Percentiles rank a stretch among this genome's conserved stretches.
Evolutionary conservation across 2,797 vertebrate species (phyloP).

Genomic region (Mycteria americana): DNA sequence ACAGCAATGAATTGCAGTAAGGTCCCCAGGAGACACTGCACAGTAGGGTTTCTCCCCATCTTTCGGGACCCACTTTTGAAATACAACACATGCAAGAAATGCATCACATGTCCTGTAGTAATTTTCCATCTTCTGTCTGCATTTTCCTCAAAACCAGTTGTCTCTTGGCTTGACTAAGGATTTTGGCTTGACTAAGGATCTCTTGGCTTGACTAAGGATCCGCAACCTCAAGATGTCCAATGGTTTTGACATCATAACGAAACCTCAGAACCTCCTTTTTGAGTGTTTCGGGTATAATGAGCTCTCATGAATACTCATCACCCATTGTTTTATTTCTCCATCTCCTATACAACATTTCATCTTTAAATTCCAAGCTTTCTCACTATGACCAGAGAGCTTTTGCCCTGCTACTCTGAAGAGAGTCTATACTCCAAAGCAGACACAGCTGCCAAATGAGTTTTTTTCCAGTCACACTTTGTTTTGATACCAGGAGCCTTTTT

Average conservation of each 20-base stretch:
- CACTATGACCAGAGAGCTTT: neutral
- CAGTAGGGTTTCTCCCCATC: neutral
- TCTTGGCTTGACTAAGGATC: neutral
- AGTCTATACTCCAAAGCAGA: neutral
- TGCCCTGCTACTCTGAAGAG: neutral
- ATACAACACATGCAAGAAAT: neutral
- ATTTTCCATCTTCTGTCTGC: neutral
- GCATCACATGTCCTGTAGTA: neutral
- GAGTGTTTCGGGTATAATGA: neutral
- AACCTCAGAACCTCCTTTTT: neutral
- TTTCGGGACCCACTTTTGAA: neutral
- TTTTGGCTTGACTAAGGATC: neutral
- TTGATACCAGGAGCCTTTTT: neutral
- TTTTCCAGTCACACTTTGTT: neutral
- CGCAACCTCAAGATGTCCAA: neutral
- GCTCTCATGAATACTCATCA: neutral
- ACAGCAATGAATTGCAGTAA: neutral
- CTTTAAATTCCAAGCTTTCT: neutral
- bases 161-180: neutral
- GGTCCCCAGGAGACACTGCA: neutral
- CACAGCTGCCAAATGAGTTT: rapidly evolving
- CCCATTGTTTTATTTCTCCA: neutral
- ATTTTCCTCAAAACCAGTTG: neutral
- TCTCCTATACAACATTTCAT: neutral
- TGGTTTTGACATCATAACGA: neutral